These are phyloP conservation scores for Halisarca cf. caerulea DNA, from an alignment of 37 sponge, comb jelly and placozoan species.

Conservation along the genomic window DNA sequence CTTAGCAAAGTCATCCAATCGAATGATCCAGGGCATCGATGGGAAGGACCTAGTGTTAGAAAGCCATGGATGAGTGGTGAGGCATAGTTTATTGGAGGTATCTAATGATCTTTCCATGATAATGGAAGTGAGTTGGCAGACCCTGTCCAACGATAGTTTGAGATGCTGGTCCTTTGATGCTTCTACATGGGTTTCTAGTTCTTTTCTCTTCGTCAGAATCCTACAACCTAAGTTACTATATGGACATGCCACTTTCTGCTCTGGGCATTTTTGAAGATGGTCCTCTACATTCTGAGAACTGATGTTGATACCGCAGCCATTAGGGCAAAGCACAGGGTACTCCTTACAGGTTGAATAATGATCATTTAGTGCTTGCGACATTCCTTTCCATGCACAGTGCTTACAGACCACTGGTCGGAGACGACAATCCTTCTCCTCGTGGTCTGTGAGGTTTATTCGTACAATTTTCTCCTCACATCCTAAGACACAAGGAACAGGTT, in stretches of 20 bases:
- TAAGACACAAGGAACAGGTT: background rate
- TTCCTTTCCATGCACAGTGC: no score
- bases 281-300: background rate
- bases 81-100: background rate
- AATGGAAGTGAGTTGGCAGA: no score
- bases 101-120: no score
- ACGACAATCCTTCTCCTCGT: no score
- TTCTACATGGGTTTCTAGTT: background rate
- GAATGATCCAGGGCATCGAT: background rate
- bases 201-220: background rate
- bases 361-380: no score
- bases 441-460: no score
- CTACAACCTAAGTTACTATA: background rate
- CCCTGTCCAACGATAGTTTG: background rate
- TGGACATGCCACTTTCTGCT: background rate
- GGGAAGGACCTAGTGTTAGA: background rate
- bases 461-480: no score
- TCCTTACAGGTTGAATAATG: no score
- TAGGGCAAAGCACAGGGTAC: background rate
- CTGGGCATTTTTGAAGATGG: slow-evolving; percentile 5
- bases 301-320: background rate
- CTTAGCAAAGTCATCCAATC: background rate
- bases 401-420: no score
- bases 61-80: background rate
- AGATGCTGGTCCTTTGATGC: background rate